These are phyloP conservation scores for Limanda limanda DNA, from an alignment of 2,113 vertebrate genomes.

Conservation along the genomic window DNA sequence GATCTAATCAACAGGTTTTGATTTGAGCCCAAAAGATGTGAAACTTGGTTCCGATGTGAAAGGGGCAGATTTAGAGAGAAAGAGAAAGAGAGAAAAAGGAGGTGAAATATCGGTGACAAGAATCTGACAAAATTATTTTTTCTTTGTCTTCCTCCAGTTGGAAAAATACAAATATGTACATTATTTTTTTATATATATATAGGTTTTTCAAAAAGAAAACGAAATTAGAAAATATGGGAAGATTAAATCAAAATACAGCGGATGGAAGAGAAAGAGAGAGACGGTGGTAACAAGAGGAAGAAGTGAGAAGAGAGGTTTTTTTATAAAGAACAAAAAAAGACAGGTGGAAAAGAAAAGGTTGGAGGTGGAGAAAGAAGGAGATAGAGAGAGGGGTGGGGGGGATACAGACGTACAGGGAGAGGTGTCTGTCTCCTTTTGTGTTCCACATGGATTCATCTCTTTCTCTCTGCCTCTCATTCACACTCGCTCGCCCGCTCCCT, in stretches of 20 bases:
- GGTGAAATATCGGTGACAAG: too few relatives aligned
- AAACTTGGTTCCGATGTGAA: too few relatives aligned
- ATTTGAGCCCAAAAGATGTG: not conserved
- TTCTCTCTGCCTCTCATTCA: slow-evolving; percentile 61
- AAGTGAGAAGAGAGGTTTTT: not conserved
- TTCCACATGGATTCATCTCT: slow-evolving; percentile 65
- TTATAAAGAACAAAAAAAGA: slow-evolving; percentile 13
- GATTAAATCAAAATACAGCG: too few relatives aligned
- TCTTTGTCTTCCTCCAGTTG: too few relatives aligned
- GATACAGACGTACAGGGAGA: slow-evolving; percentile 19
- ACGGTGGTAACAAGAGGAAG: not conserved
- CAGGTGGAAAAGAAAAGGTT: slow-evolving; percentile 10
- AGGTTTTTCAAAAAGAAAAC: not conserved
- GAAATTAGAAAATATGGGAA: not conserved
- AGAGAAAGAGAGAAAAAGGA: too few relatives aligned
- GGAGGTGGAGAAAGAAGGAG: not conserved
- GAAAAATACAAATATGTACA: too few relatives aligned
- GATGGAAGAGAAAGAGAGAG: not conserved
- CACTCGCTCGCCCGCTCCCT: slow-evolving; percentile 41
- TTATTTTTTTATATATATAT: too few relatives aligned
- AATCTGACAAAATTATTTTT: too few relatives aligned
- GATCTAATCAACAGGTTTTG: slow-evolving; percentile 49
- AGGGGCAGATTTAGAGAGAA: too few relatives aligned
- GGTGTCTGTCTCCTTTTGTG: slow-evolving; percentile 61
- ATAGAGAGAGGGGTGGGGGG: not conserved